A percentile compares a stretch with the other conserved stretches of the same genome.
Conservation (phyloP, 2,797 vertebrate species). For the Micrastur ruficollis region DNA sequence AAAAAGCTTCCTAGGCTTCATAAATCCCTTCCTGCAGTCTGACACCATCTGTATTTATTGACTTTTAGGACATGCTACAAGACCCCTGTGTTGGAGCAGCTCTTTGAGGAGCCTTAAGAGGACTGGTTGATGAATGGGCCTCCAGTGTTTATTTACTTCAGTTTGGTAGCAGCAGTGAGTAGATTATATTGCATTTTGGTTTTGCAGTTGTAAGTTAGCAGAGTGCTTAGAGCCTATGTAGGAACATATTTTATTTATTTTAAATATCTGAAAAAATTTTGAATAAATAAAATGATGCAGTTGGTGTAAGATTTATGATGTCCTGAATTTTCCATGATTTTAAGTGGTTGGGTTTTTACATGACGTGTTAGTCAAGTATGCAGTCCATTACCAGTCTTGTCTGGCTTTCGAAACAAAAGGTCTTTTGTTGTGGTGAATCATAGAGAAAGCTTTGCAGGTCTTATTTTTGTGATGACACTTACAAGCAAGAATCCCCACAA, state of each 20-base stretch:
- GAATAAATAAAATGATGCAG: slow-evolving; percentile 58
- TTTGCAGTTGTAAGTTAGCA: slow-evolving; percentile 32
- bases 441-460: slow-evolving; percentile 34
- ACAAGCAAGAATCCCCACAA: slow-evolving; percentile 17
- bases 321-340: slow-evolving; percentile 58
- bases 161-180: slow-evolving; percentile 33
- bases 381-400: slow-evolving; percentile 53
- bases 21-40: slow-evolving; percentile 40
- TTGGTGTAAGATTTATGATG: slow-evolving; percentile 64
- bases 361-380: slow-evolving; percentile 59
- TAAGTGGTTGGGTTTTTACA: slow-evolving; percentile 41
- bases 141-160: slow-evolving; percentile 49
- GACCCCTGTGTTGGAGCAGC: background rate
- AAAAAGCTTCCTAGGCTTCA: slow-evolving; percentile 4
- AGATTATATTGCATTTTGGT: slow-evolving; percentile 27
- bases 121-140: background rate
- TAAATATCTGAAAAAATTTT: slow-evolving; percentile 24
- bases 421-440: slow-evolving; percentile 66
- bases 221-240: slow-evolving; percentile 4
- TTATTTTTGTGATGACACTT: slow-evolving; percentile 51
- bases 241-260: slow-evolving; percentile 51
- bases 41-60: slow-evolving; percentile 34
- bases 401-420: slow-evolving; percentile 58
- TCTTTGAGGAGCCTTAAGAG: slow-evolving; percentile 11
- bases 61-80: slow-evolving; percentile 3